Base-by-base conservation (phyloP, 2,888 invertebrate genomes). In the Rhamphomyia laevipes region DNA sequence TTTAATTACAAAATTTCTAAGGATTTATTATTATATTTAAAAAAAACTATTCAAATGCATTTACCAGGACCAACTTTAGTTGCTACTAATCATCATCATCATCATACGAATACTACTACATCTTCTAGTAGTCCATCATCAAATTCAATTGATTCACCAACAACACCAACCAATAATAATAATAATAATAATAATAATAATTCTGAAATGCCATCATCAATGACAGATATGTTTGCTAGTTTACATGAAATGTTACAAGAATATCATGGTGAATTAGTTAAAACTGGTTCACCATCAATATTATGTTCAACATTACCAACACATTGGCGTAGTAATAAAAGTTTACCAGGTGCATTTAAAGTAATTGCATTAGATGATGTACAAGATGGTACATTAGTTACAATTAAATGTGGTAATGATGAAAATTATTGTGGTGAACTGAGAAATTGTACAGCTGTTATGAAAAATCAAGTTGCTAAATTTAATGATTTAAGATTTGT, bases 401-500 rank as follows among this genome's bases (percentile, higher is more conserved):
- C 88, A 18, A 84, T 99, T 45, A 81, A 86, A 53, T 97, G 96
- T 49, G 97, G 97, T 35, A 99, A 97, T 71, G 99, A 99, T 63
- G 97, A 99, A 72, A 97, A 97, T 70, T 90, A 81, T 60, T 92
- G 91, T 76, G 96, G 92, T 1, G 97, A 99, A 66, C 71, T 97
- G 59, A 76, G 93, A 59, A 99, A 99, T 69, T 85, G 84, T 63
- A 87, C 89, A 6, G 91, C 97, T 1, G 82, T 92, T 58, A 92
- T 97, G 86, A 95, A 95, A 75, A 93, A 93, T 66, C 92, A 95
- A 71, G 90, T 97, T 57, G 99, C 99, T 33, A 94, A 95, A 74
- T 99, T 99, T 76, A 95, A 94, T 66, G 99, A 99, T 76, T 78
- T 99, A 47, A 77, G 99, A 63, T 99, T 99, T 71, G 95, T 99